A percentile compares a stretch with the other conserved stretches of the same genome.
Evolutionary conservation across 2,797 vertebrate species (phyloP).

Genomic region (Melopsittacus undulatus): DNA sequence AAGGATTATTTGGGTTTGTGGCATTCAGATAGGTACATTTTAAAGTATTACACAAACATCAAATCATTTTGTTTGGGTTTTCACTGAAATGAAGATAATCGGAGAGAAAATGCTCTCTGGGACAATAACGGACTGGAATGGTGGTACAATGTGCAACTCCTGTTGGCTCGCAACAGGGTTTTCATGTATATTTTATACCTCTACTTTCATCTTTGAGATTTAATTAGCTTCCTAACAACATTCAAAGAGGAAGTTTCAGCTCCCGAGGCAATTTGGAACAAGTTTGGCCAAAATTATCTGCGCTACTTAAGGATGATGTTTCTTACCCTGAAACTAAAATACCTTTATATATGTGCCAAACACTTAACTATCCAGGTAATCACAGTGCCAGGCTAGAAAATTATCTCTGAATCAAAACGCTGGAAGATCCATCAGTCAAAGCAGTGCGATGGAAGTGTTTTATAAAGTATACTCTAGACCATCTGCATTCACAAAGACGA

Average conservation of each 20-base stretch:
- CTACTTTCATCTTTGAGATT: not conserved
- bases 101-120: not conserved
- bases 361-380: not conserved
- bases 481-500: not conserved
- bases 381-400: not conserved
- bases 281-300: not conserved
- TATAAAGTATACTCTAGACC: not conserved
- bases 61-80: constrained; percentile 3
- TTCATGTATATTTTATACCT: not conserved
- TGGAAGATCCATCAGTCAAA: not conserved
- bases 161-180: not conserved
- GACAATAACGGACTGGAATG: not conserved
- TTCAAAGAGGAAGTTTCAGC: not conserved
- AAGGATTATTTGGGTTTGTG: not conserved
- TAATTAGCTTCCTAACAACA: not conserved
- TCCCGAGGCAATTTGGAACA: not conserved
- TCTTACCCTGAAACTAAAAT: not conserved
- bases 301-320: not conserved
- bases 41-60: not conserved
- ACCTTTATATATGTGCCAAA: not conserved
- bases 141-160: not conserved
- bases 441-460: not conserved
- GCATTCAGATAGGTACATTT: not conserved
- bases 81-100: not conserved
- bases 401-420: not conserved